Conservation (phyloP, 2,888 invertebrate species). For the Embidobia sp. region DNA sequence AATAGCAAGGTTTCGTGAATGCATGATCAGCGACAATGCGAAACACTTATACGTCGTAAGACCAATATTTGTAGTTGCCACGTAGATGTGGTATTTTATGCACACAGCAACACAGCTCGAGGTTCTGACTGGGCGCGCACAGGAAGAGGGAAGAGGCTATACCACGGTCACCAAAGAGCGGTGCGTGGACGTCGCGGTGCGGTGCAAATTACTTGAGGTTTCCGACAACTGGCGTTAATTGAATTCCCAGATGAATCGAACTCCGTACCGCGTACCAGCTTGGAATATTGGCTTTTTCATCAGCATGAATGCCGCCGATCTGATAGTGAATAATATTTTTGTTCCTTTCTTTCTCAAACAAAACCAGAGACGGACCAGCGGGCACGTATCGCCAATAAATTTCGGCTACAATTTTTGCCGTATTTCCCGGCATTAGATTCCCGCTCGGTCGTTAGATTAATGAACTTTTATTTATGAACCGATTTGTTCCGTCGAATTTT, state of each 20-base stretch:
- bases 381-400: not conserved
- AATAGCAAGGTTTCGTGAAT: constrained; percentile 18
- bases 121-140: constrained; percentile 48
- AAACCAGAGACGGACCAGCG: constrained; percentile 3
- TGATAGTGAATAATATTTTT: constrained; percentile 16
- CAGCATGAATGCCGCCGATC: constrained; percentile 33
- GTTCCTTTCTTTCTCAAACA: constrained; percentile 24
- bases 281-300: constrained; percentile 78
- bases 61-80: constrained; percentile 44
- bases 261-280: no score
- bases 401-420: no score
- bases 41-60: constrained; percentile 31
- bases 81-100: constrained; percentile 55
- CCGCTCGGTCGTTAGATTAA: not conserved
- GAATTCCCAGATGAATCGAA: constrained; percentile 79
- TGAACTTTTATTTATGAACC: constrained; percentile 4
- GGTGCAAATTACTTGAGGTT: constrained; percentile 79
- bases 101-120: constrained; percentile 33
- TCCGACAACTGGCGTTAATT: constrained; percentile 79
- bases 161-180: constrained; percentile 56
- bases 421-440: no score
- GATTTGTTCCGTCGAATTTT: constrained; percentile 3
- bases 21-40: constrained; percentile 27
- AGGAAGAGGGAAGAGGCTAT: constrained; percentile 42
- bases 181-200: constrained; percentile 66